A percentile compares a stretch with the other conserved stretches of the same genome.
phyloP scores from a whole-genome alignment of 1,140 invertebrate species.

The Hestina assimilis region DNA sequence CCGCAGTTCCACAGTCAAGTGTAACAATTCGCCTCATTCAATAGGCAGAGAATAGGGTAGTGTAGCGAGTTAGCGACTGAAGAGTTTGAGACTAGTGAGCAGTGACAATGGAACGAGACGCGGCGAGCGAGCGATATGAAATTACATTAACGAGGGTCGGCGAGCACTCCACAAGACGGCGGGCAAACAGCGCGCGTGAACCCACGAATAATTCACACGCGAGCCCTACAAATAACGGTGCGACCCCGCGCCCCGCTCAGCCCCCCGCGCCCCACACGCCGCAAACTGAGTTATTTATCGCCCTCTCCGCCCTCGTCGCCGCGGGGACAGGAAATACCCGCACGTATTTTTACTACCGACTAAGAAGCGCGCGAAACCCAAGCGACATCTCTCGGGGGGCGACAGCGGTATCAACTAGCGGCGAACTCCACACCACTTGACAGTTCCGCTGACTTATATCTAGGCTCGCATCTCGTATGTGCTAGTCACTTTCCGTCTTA shows the following conservation, averaged over 20 bases:
- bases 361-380: constrained; percentile 34
- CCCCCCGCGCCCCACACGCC: constrained; percentile 35
- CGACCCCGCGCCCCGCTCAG: constrained; percentile 24
- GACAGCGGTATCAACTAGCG: constrained; percentile 6
- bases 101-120: constrained; percentile 47
- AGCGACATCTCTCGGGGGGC: constrained; percentile 49
- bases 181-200: constrained; percentile 71
- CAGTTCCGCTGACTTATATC: constrained; percentile 7
- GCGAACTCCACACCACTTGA: constrained; percentile 9
- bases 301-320: constrained; percentile 41
- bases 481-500: constrained; percentile 17
- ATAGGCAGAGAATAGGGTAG: constrained; percentile 28
- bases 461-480: constrained; percentile 10
- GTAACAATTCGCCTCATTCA: constrained; percentile 37
- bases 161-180: constrained; percentile 54
- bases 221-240: constrained; percentile 72
- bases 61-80: constrained; percentile 6
- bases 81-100: constrained; percentile 15
- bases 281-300: constrained; percentile 73
- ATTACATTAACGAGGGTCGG: constrained; percentile 72
- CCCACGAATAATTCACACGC: constrained; percentile 77
- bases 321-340: constrained; percentile 66
- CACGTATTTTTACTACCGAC: constrained; percentile 70
- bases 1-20: constrained; percentile 39
- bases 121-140: constrained; percentile 58